Percentiles rank a stretch among this genome's conserved stretches.
These are phyloP conservation scores for Melinopterus prodromus DNA, from an alignment of 2,888 invertebrate species.

Conservation along the genomic window DNA sequence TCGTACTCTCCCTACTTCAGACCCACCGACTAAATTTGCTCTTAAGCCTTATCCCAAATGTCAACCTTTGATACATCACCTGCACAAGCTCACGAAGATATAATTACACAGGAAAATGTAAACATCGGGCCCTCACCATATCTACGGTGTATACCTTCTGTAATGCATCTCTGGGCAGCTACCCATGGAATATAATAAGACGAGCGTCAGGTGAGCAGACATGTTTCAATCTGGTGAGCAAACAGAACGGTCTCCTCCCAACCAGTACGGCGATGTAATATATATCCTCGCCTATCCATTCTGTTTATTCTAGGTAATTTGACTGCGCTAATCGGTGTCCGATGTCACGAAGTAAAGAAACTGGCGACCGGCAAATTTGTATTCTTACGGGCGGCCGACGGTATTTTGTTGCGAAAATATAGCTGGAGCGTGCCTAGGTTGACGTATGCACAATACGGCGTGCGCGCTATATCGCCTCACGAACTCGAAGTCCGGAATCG, in stretches of 20 bases:
- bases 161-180: background rate
- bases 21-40: background rate
- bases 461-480: background rate
- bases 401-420: constrained; percentile 4
- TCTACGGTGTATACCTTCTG: background rate
- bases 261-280: background rate
- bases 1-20: too few species aligned
- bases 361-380: background rate
- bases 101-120: background rate
- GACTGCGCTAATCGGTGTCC: constrained; percentile 4
- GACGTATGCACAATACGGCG: background rate
- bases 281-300: background rate
- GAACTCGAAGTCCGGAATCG: background rate
- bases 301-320: background rate
- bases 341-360: background rate
- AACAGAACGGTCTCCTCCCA: background rate
- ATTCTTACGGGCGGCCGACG: background rate
- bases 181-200: background rate
- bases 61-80: background rate
- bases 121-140: background rate
- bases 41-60: background rate
- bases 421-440: background rate
- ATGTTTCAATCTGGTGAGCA: background rate
- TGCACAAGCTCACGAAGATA: background rate
- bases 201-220: background rate